Evolutionary conservation across 2,888 invertebrate genomes (phyloP).

Genomic region (Torymus tubicola): DNA sequence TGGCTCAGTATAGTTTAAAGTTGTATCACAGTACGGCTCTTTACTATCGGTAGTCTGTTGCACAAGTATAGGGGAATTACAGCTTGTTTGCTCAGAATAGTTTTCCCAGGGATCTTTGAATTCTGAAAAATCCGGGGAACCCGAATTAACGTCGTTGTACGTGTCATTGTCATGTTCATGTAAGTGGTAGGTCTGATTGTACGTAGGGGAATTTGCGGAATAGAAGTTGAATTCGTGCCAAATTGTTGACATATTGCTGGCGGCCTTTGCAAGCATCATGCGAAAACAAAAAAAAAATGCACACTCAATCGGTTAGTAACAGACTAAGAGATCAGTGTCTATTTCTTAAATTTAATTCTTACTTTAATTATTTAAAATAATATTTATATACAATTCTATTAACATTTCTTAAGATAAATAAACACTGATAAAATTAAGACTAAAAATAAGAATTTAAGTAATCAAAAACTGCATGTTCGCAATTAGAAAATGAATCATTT

Average conservation of each 20-base stretch:
- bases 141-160: constrained; percentile 54
- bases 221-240: constrained; percentile 69
- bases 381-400: too few species aligned
- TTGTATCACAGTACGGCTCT: constrained; percentile 8
- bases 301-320: constrained; percentile 73
- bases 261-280: constrained; percentile 75
- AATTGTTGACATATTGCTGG: constrained; percentile 73
- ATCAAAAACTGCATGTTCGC: constrained; percentile 61
- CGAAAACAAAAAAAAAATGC: constrained; percentile 75
- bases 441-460: constrained; percentile 47
- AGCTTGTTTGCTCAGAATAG: constrained; percentile 75
- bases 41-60: constrained; percentile 14
- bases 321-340: constrained; percentile 67
- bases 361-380: too few species aligned
- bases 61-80: not conserved
- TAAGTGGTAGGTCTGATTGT: constrained; percentile 19
- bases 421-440: constrained; percentile 65
- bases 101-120: constrained; percentile 87
- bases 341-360: constrained; percentile 62
- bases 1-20: constrained; percentile 2
- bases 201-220: constrained; percentile 45
- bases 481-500: constrained; percentile 10
- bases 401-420: constrained; percentile 60
- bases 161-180: constrained; percentile 60
- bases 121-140: constrained; percentile 70